phyloP scores from a whole-genome alignment of 1,140 invertebrate genomes.

The Drosophila sulfurigaster region DNA sequence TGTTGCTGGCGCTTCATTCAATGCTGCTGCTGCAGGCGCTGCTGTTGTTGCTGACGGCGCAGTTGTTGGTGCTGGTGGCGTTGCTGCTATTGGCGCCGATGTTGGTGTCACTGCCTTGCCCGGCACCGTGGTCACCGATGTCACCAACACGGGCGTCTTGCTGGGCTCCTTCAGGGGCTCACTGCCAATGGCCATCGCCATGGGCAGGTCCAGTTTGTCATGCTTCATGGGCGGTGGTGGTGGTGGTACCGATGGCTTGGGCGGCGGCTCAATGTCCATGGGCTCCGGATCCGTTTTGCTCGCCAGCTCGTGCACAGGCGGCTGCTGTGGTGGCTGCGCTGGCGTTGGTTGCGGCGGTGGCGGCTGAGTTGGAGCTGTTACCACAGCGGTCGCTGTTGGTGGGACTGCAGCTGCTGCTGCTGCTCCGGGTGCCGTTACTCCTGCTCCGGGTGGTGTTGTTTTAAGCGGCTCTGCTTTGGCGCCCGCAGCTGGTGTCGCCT shows the following conservation, averaged over 20 bases:
- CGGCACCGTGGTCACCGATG: conserved; percentile 25
- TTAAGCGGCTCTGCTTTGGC: too few species aligned
- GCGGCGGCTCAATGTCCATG: conserved; percentile 81
- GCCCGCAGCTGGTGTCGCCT: too few species aligned
- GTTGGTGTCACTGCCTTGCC: conserved; percentile 20
- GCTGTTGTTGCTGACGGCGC: conserved; percentile 8
- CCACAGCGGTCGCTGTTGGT: too few species aligned
- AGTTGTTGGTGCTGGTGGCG: too few species aligned
- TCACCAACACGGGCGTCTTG: conserved; percentile 17
- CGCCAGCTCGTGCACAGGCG: conserved; percentile 61
- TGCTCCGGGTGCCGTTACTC: conserved; percentile 29
- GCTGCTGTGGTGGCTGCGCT: conserved; percentile 40
- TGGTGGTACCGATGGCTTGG: conserved; percentile 74
- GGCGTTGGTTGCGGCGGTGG: conserved; percentile 19
- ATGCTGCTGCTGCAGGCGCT: conserved; percentile 57
- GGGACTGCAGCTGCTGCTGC: background rate
- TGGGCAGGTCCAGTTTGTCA: conserved; percentile 64
- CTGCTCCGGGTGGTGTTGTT: conserved; percentile 20
- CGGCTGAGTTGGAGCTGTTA: conserved; percentile 11
- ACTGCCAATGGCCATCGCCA: conserved; percentile 37
- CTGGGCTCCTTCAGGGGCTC: conserved; percentile 18
- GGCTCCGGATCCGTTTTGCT: conserved; percentile 83
- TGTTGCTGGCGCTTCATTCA: conserved; percentile 58
- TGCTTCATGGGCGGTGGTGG: conserved; percentile 65
- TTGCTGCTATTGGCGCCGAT: too few species aligned